Evolutionary conservation across 2,113 vertebrate genomes (phyloP).

Genomic region (Mus pahari): DNA sequence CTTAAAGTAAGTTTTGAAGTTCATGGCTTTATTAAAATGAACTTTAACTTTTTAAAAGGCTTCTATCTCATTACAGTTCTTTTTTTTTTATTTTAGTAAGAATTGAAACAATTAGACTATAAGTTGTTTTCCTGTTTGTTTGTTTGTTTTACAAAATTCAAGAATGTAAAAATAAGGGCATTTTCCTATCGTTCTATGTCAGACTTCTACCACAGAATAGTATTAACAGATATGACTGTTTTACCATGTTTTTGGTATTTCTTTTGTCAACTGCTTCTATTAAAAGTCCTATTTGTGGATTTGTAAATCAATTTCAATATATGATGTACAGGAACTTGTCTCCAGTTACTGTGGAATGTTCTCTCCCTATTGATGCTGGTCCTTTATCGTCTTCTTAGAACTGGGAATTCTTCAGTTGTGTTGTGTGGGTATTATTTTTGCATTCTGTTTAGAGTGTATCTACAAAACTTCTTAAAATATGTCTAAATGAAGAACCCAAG

Average conservation of each 20-base stretch:
- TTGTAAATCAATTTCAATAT: slow-evolving; percentile 66
- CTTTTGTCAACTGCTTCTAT: slow-evolving; percentile 68
- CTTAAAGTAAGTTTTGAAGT: slow-evolving; percentile 58
- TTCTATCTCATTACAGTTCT: slow-evolving; percentile 61
- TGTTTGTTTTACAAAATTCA: slow-evolving; percentile 20
- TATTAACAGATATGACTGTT: slow-evolving; percentile 62
- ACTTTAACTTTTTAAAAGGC: slow-evolving; percentile 48
- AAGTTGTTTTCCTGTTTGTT: slow-evolving; percentile 32
- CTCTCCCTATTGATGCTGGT: slow-evolving; percentile 60
- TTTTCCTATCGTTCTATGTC: slow-evolving; percentile 70
- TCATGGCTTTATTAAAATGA: slow-evolving; percentile 73
- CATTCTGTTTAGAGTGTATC: slow-evolving; percentile 62
- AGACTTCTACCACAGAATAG: slow-evolving; percentile 80
- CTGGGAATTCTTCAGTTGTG: slow-evolving; percentile 62
- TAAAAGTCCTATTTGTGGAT: background rate
- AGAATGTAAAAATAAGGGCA: slow-evolving; percentile 64
- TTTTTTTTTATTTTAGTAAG: slow-evolving; percentile 61
- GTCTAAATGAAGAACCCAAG: slow-evolving; percentile 78
- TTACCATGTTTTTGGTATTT: slow-evolving; percentile 55
- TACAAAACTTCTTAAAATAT: slow-evolving; percentile 79
- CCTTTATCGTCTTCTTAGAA: slow-evolving; percentile 60
- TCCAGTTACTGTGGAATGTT: slow-evolving; percentile 60
- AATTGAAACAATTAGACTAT: slow-evolving; percentile 64
- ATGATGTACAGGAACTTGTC: slow-evolving; percentile 68
- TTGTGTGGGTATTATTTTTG: background rate